Percentiles rank a stretch among this genome's conserved stretches.
phyloP scores from a whole-genome alignment of 2,113 vertebrate species.

The Mormyrus lacerda region DNA sequence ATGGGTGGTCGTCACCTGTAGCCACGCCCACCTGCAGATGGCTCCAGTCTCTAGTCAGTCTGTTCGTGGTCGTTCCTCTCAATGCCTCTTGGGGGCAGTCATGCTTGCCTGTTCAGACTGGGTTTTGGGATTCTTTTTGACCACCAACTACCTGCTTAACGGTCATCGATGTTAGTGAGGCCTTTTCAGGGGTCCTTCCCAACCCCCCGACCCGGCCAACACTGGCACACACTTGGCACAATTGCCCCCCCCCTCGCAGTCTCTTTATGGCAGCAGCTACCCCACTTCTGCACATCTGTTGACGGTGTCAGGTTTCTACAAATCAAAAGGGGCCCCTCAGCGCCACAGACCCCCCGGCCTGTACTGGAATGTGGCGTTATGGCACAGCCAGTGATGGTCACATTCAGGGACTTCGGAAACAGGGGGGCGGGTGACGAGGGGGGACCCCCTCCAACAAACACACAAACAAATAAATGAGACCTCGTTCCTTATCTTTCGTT shows the following conservation, averaged over 20 bases:
- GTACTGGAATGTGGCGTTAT: neutral
- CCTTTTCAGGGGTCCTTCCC: constrained; percentile 19
- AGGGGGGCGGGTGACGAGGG: neutral
- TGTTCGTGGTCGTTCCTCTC: neutral
- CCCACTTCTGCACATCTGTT: neutral
- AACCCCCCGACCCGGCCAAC: constrained; percentile 29
- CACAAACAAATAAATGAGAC: neutral
- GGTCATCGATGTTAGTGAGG: neutral
- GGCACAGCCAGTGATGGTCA: neutral
- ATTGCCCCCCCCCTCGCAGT: no score
- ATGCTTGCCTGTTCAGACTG: neutral
- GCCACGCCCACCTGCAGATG: neutral
- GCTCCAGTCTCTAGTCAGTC: neutral
- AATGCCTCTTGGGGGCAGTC: neutral
- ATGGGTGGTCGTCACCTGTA: neutral
- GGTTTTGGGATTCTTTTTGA: neutral
- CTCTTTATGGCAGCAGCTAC: neutral
- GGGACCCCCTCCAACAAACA: neutral
- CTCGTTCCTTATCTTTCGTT: neutral
- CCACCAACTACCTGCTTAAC: neutral
- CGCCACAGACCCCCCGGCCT: neutral
- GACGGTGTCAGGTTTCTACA: neutral
- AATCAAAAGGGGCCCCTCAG: neutral
- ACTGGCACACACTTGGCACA: neutral
- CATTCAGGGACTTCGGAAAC: neutral